Evolutionary conservation across 2,888 invertebrate species (phyloP).

Genomic region (Macaria notata): DNA sequence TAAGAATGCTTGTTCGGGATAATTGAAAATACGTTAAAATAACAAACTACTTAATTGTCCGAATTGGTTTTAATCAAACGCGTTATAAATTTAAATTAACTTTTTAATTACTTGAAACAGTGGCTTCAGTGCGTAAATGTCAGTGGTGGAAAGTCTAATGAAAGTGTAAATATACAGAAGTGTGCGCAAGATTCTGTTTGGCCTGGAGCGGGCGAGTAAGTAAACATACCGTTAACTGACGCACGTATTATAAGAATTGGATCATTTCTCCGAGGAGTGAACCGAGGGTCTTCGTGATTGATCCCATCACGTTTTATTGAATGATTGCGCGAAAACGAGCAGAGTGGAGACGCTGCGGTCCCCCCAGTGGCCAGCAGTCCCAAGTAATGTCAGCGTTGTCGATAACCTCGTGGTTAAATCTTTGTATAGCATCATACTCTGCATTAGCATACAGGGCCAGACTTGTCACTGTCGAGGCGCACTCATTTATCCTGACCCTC

Average conservation of each 20-base stretch:
- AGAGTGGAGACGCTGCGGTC: slow-evolving; percentile 61
- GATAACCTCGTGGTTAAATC: slow-evolving; percentile 59
- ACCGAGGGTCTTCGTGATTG: slow-evolving; percentile 77
- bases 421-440: slow-evolving; percentile 19
- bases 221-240: slow-evolving; percentile 8
- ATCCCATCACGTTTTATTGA: slow-evolving; percentile 76
- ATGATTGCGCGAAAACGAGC: slow-evolving; percentile 80
- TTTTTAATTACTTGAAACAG: slow-evolving; percentile 64
- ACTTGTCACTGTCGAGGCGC: slow-evolving; percentile 18
- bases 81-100: slow-evolving; percentile 80
- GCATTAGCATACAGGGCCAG: slow-evolving; percentile 21
- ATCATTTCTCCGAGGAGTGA: slow-evolving; percentile 71
- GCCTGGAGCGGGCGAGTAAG: no score
- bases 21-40: slow-evolving; percentile 63
- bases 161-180: no score
- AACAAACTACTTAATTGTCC: slow-evolving; percentile 74
- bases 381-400: slow-evolving; percentile 59
- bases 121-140: slow-evolving; percentile 12
- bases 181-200: no score
- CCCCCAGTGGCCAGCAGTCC: slow-evolving; percentile 61
- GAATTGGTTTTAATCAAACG: slow-evolving; percentile 80
- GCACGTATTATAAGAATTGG: slow-evolving; percentile 46
- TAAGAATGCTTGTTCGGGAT: slow-evolving; percentile 46
- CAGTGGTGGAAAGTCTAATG: slow-evolving; percentile 1
- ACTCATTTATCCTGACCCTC: slow-evolving; percentile 18